Conservation (phyloP, 2,888 invertebrate genomes). For the Caenorhabditis becei region DNA sequence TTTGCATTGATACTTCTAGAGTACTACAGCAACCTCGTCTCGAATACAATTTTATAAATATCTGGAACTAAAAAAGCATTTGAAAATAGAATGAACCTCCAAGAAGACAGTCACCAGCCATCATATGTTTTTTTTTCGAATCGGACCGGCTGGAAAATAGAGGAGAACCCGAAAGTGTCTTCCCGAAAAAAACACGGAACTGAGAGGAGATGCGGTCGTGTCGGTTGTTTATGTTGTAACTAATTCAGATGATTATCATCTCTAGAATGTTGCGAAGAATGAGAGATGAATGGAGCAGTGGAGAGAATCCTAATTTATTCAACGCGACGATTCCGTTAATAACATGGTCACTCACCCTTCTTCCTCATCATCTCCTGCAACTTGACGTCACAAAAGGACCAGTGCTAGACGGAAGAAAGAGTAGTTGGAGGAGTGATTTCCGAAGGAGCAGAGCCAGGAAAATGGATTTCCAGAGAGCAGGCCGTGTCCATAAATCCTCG, state of each 20-base stretch:
- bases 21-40: no score
- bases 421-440: slow-evolving; percentile 3
- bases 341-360: slow-evolving; percentile 5
- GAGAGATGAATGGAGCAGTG: neutral
- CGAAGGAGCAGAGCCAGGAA: neutral
- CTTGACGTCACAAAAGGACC: slow-evolving; percentile 42
- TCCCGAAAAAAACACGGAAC: slow-evolving; percentile 18
- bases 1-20: no score
- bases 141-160: neutral
- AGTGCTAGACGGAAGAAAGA: slow-evolving; percentile 1
- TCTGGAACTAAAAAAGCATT: no score
- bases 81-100: no score
- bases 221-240: slow-evolving; percentile 18
- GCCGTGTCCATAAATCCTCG: neutral
- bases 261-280: slow-evolving; percentile 26
- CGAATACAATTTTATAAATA: no score
- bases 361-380: slow-evolving; percentile 29
- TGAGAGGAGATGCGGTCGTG: neutral
- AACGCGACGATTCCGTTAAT: slow-evolving; percentile 27
- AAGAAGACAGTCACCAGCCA: no score
- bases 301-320: slow-evolving; percentile 36
- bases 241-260: slow-evolving; percentile 47
- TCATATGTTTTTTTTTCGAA: neutral
- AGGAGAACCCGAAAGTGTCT: neutral
- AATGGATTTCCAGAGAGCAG: neutral